Base-by-base conservation (phyloP, 2,888 invertebrate genomes). In the Chrysomela aeneicollis region DNA sequence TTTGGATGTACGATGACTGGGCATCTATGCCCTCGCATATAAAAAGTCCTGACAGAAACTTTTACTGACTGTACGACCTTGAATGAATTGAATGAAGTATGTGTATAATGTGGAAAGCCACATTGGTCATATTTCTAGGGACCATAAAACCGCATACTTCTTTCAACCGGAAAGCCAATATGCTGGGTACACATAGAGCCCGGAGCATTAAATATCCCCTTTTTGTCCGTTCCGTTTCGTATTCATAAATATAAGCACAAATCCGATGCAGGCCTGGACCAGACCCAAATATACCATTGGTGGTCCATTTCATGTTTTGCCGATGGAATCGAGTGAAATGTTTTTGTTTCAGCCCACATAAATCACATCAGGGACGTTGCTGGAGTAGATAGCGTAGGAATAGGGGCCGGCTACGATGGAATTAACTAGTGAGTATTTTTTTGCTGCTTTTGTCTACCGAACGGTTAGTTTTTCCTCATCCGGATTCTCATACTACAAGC, bases 371-470 rank as follows among this genome's bases (percentile, higher is more conserved):
- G 92, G 76, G 89, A 90, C 79, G 87, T 93, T 70, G 93, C 93
- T 68, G 94, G 95, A 71, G 90, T 93, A 77, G 93, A 94, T 86
- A 90, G 92, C 83, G 92, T 94, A 67, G 95, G 94, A 57, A 87
- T 95, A 69, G 95, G 94, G 68, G 94, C 93, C 65, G 94, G 94
- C 76, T 94, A 92, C 84, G 93, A 94, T 81, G 94, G 94, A 78
- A 94, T 94, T 83, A 93, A 93, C 87, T 90, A 89, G 94, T 95
- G 86, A 93, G 93, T 91, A 83, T 64, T 37, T 60, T 21, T 53
- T 46, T 59, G 6, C 51, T 21, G 50, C 9, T 15, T 42, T 10
- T 30, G 3, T 1, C 17, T 15, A n/a, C 47, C 18, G n/a, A 10
- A 32, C 10, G 32, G 30, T n/a, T n/a, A n/a, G 15, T 2, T 12